Percentiles rank a stretch among this genome's conserved stretches.
phyloP scores from a whole-genome alignment of 2,888 invertebrate genomes.

The Dioctria linearis region DNA sequence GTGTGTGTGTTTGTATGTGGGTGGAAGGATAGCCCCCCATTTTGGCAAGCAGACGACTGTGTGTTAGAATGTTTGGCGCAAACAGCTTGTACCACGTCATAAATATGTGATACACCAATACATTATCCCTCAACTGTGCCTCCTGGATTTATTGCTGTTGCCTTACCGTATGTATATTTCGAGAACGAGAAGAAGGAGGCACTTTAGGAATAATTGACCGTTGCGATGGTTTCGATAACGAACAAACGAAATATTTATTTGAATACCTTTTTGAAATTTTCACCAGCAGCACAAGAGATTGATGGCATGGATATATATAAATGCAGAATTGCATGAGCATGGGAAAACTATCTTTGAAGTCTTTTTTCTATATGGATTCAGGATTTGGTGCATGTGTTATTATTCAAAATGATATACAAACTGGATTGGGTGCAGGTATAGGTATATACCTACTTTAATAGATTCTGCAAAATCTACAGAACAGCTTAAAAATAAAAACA shows the following conservation, averaged over 20 bases:
- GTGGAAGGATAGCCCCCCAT: constrained; percentile 64
- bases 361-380: no score
- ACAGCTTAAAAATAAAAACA: no score
- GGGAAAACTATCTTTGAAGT: no score
- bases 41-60: constrained; percentile 6
- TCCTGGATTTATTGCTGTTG: constrained; percentile 38
- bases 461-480: no score
- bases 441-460: no score
- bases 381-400: no score
- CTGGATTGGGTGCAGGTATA: no score
- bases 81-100: constrained; percentile 39
- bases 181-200: neutral
- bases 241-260: constrained; percentile 48
- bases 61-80: constrained; percentile 46
- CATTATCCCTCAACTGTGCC: constrained; percentile 26
- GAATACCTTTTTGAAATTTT: constrained; percentile 33
- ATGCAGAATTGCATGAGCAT: constrained; percentile 39
- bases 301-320: constrained; percentile 6
- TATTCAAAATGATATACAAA: no score
- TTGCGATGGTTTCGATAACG: constrained; percentile 47
- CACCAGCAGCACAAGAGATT: neutral
- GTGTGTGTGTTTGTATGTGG: constrained; percentile 60
- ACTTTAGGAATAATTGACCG: constrained; percentile 46
- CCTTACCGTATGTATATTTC: neutral
- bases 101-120: constrained; percentile 56